Conservation (phyloP, 2,888 invertebrate species). For the Eupeodes latifasciatus region DNA sequence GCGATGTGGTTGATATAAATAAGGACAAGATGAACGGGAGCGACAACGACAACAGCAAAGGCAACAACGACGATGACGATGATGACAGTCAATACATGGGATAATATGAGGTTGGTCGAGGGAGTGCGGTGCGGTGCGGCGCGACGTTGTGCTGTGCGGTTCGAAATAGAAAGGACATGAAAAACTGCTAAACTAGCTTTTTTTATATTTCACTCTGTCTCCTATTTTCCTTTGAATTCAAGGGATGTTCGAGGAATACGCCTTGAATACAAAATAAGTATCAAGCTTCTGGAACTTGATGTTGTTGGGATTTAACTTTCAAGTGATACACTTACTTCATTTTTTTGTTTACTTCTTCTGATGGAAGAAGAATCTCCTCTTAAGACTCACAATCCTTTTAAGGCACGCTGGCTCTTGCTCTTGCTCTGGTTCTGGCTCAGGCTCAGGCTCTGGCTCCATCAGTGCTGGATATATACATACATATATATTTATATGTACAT, state of each 20-base stretch:
- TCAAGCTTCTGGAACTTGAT: constrained; percentile 66
- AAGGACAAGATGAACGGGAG: constrained; percentile 34
- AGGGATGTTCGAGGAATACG: constrained; percentile 40
- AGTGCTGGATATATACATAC: background rate
- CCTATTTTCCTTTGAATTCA: background rate
- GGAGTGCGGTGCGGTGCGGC: background rate
- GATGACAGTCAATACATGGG: constrained; percentile 10
- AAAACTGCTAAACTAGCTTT: constrained; percentile 67
- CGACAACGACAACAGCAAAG: background rate
- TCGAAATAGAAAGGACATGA: constrained; percentile 24
- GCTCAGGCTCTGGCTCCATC: background rate
- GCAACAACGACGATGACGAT: constrained; percentile 14
- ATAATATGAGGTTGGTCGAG: background rate
- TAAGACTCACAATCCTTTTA: constrained; percentile 33
- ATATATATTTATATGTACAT: background rate
- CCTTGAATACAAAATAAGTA: constrained; percentile 72
- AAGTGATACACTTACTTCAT: constrained; percentile 67
- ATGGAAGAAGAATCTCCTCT: constrained; percentile 26
- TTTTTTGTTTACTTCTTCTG: constrained; percentile 31
- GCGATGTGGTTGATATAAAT: constrained; percentile 65
- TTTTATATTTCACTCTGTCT: constrained; percentile 21
- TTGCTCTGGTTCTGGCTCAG: too few species aligned
- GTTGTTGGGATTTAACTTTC: constrained; percentile 74
- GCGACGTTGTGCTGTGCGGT: too few species aligned
- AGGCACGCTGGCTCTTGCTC: background rate